Percentiles rank a stretch among this genome's conserved stretches.
Conservation (phyloP, 2,113 vertebrate species). For the Phyllostomus discolor region DNA sequence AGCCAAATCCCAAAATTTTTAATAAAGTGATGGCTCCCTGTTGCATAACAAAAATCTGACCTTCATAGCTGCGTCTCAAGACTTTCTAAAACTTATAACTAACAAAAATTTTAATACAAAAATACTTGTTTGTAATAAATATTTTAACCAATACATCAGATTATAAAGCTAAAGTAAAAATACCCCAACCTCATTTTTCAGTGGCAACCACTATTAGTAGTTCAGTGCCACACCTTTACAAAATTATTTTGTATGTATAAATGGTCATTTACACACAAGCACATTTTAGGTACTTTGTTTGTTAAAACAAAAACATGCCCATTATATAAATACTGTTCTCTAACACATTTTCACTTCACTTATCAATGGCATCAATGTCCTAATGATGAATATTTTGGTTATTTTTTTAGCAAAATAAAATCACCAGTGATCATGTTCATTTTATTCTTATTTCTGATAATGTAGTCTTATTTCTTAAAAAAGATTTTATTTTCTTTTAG, state of each 20-base stretch:
- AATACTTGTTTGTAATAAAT: conserved; percentile 5
- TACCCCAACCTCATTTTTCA: not conserved
- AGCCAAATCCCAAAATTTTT: not conserved
- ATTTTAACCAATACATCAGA: not conserved
- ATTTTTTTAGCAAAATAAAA: conserved; percentile 3
- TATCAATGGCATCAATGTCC: not conserved
- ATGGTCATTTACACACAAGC: not conserved
- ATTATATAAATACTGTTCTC: not conserved
- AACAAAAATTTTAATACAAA: not conserved
- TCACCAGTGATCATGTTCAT: not conserved
- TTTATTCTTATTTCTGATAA: not conserved
- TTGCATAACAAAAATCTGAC: not conserved
- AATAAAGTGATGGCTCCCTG: not conserved
- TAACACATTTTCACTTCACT: not conserved
- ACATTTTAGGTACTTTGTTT: not conserved
- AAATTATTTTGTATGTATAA: not conserved
- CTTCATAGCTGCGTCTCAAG: not conserved
- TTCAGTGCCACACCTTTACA: not conserved
- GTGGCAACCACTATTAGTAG: not conserved
- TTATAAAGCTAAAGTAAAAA: conserved; percentile 12
- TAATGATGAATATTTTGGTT: not conserved
- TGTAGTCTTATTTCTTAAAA: not conserved
- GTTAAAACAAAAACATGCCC: not conserved
- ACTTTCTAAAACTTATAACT: not conserved
- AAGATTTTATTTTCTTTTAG: too few relatives aligned